Evolutionary conservation across 1,140 invertebrate species (phyloP).

Genomic region (Ceratina calcarata): DNA sequence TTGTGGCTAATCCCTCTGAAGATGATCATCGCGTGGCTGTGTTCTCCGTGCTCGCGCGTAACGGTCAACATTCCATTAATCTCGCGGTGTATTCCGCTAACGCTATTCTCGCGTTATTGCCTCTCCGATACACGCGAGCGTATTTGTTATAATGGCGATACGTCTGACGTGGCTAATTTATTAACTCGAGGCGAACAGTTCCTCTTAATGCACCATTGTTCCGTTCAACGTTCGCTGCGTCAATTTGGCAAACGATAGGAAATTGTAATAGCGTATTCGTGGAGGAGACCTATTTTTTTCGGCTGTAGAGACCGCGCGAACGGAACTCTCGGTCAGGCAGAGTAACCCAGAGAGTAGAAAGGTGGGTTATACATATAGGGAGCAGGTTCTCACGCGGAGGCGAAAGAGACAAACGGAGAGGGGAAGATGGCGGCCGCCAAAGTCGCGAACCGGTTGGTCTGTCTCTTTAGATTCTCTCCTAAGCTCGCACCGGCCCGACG

Average conservation of each 20-base stretch:
- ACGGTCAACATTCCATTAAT: constrained; percentile 38
- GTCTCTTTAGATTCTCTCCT: constrained; percentile 70
- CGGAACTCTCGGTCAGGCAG: constrained; percentile 58
- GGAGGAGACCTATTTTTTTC: no score
- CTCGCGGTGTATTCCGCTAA: background rate
- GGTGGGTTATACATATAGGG: constrained; percentile 56
- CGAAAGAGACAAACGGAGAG: constrained; percentile 71
- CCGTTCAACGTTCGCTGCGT: no score
- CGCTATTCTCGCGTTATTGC: background rate
- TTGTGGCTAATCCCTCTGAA: background rate
- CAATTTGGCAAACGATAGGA: no score
- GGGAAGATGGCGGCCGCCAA: constrained; percentile 77
- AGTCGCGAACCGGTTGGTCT: constrained; percentile 77
- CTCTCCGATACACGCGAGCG: background rate
- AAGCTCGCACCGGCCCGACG: constrained; percentile 54
- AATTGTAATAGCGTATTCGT: no score
- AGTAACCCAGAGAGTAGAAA: constrained; percentile 53
- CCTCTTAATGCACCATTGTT: no score
- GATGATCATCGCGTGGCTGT: constrained; percentile 7
- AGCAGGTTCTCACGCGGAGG: constrained; percentile 73
- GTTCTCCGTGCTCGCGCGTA: background rate
- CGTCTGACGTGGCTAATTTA: no score
- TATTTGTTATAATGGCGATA: background rate
- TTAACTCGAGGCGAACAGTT: no score
- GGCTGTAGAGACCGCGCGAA: constrained; percentile 53